Evolutionary conservation across 2,888 invertebrate genomes (phyloP).

Genomic region (Hoplodrina ambigua): DNA sequence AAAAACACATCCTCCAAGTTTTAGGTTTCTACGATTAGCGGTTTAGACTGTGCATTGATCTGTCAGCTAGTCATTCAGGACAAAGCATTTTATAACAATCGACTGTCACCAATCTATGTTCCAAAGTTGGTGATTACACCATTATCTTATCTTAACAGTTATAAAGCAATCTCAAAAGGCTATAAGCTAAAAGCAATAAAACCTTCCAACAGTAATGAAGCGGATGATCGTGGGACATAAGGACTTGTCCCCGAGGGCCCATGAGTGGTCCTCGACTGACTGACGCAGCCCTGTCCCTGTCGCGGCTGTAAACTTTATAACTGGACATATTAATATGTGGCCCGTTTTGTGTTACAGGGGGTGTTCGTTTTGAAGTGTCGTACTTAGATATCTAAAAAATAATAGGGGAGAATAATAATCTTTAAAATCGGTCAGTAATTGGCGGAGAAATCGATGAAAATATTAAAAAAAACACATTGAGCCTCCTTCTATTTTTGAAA

Average conservation of each 20-base stretch:
- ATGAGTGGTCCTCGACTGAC: slow-evolving; percentile 13
- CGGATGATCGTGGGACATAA: slow-evolving; percentile 20
- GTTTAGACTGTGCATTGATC: not conserved
- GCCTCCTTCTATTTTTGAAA: no score
- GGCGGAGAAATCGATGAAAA: no score
- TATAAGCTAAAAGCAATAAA: slow-evolving; percentile 39
- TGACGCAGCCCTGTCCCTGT: slow-evolving; percentile 25
- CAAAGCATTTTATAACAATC: no score
- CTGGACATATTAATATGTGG: slow-evolving; percentile 39
- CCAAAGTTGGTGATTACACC: not conserved
- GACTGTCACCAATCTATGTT: no score
- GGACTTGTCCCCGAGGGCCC: slow-evolving; percentile 27
- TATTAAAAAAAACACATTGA: no score
- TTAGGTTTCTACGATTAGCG: no score
- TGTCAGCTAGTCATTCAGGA: no score
- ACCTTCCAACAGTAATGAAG: slow-evolving; percentile 29
- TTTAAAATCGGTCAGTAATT: no score
- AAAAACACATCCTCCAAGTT: no score
- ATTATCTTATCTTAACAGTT: slow-evolving; percentile 6
- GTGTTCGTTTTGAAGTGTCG: not conserved
- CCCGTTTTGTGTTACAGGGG: slow-evolving; percentile 30
- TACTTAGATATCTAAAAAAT: no score
- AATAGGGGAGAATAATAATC: no score
- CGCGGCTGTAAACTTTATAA: slow-evolving; percentile 60
- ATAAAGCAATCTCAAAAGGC: slow-evolving; percentile 22